Percentiles rank a stretch among this genome's conserved stretches.
Conservation (phyloP, 35 echinoderm and acorn worm species). For the Strongylocentrotus purpuratus region DNA sequence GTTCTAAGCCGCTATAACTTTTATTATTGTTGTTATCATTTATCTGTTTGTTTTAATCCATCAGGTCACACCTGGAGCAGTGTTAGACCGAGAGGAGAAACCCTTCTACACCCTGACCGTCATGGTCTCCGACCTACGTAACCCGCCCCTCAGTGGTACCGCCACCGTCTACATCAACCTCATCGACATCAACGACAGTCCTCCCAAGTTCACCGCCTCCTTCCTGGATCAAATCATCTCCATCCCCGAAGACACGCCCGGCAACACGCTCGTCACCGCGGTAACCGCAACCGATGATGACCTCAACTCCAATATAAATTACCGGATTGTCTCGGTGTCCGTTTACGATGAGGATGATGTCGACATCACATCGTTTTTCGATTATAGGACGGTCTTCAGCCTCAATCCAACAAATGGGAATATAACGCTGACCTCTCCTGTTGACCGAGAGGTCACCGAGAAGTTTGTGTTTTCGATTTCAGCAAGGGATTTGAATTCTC, state of each 20-base stretch:
- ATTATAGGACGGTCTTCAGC: constrained; percentile 56
- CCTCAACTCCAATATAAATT: constrained; percentile 48
- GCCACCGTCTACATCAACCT: constrained; percentile 75
- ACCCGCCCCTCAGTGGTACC: constrained; percentile 49
- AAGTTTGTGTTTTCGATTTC: constrained; percentile 60
- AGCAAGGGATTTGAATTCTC: constrained; percentile 59
- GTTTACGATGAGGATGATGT: constrained; percentile 56
- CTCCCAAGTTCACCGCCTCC: constrained; percentile 59
- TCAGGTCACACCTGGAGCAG: constrained; percentile 59
- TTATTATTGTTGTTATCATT: no score
- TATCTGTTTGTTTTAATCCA: neutral
- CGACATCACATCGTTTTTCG: constrained; percentile 48
- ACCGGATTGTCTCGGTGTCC: constrained; percentile 41
- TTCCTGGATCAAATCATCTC: constrained; percentile 39
- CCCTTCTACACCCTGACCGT: constrained; percentile 67
- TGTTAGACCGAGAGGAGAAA: constrained; percentile 73
- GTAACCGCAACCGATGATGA: constrained; percentile 74
- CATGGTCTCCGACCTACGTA: constrained; percentile 66
- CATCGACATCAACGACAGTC: constrained; percentile 84
- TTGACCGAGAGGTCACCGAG: constrained; percentile 70
- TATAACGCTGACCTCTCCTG: constrained; percentile 51
- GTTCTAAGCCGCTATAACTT: no score
- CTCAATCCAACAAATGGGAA: constrained; percentile 57
- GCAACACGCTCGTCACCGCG: constrained; percentile 51
- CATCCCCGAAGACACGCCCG: constrained; percentile 62